Base-by-base conservation (phyloP, 2,797 vertebrate species). In the Lerista edwardsae region DNA sequence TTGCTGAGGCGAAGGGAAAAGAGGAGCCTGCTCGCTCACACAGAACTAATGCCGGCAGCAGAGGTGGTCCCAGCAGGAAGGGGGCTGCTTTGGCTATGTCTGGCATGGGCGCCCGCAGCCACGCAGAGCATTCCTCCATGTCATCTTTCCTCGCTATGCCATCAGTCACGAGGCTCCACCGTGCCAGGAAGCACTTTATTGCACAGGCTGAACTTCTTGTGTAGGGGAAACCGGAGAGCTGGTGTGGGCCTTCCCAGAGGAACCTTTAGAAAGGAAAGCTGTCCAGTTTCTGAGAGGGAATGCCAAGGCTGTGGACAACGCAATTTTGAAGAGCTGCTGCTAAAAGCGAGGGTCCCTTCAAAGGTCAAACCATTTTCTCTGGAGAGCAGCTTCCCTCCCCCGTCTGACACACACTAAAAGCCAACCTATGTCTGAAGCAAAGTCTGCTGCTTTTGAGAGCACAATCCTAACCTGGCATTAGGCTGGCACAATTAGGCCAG, bases 101-200 rank as follows among this genome's bases (percentile, higher is more conserved):
- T 25, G 57, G 79, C 77, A 23, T 44, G 89, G 47, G 12, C 55
- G 25, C 0, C 0, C 2, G 9, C 64, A 55, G 34, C 82, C 2
- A 0, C 15, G 14, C 31, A 15, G 61, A 64, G 25, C 67, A 23
- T 76, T 74, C 68, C 8, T 0, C 82, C 10, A 23, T 0, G 0
- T 23, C 69, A 34, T 88, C 89, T 87, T 84, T 90, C 75, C 75
- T 82, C 86, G 83, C 31, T 19, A 3, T 0, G 0, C 81, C 75
- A 36, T 44, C 29, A 71, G 39, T 64, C 68, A 23, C 23, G 80
- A 71, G 64, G 62, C 59, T 79, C 67, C 41, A 81, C 21, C 74
- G 90, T 92, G 90, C 90, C 89, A 93, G 25, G 82, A 87, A 80
- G 51, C 59, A 14, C 57, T 86, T 91, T 84, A 64, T 80, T 88